Percentiles rank a stretch among this genome's conserved stretches.
phyloP scores from a whole-genome alignment of 2,113 vertebrate genomes.

The Dasyprocta punctata region DNA sequence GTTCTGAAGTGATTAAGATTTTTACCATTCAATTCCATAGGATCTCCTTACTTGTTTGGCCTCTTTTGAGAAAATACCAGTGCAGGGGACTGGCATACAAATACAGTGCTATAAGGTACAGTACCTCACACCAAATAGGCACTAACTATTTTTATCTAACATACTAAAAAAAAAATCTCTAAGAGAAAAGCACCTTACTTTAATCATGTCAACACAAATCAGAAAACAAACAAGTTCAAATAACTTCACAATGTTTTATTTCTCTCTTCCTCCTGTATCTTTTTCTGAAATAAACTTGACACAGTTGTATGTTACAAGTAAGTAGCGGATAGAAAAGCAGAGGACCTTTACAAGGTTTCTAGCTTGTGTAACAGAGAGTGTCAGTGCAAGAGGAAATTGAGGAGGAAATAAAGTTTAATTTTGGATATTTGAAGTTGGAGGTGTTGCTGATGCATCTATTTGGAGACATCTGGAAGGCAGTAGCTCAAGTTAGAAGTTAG shows the following conservation, averaged over 20 bases:
- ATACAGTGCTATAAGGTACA: background rate
- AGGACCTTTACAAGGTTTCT: background rate
- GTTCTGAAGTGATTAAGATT: constrained; percentile 39
- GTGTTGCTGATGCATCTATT: background rate
- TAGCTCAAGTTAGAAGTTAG: background rate
- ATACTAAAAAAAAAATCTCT: background rate
- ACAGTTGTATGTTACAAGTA: background rate
- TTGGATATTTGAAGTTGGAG: background rate
- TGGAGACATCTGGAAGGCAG: background rate
- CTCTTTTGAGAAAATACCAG: background rate
- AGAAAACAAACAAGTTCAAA: background rate
- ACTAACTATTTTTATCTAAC: constrained; percentile 1
- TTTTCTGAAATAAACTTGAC: constrained; percentile 44
- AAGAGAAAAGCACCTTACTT: background rate
- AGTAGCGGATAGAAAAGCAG: background rate
- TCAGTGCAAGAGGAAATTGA: background rate
- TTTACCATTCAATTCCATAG: constrained; percentile 28
- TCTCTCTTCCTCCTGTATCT: background rate
- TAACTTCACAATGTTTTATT: constrained; percentile 51
- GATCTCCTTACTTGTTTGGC: background rate
- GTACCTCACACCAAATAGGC: background rate
- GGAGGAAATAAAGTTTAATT: background rate
- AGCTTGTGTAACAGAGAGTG: background rate
- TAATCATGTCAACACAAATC: background rate
- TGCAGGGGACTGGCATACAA: background rate